phyloP scores from a whole-genome alignment of 1,140 invertebrate species.

The Megalopta genalis region DNA sequence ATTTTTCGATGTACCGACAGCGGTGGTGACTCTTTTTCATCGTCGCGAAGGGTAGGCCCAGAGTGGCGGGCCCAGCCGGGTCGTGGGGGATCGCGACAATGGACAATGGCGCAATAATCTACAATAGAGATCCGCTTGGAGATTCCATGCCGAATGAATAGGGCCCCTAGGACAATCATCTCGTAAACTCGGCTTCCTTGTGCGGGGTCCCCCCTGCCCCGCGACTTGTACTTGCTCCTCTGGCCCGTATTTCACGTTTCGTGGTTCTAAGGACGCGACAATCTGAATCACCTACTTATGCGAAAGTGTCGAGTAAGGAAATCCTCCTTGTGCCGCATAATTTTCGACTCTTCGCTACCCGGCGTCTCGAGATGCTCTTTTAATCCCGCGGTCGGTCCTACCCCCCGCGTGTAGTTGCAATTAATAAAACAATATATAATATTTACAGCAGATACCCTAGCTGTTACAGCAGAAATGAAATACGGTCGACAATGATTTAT shows the following conservation, averaged over 20 bases:
- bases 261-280: conserved; percentile 33
- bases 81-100: conserved; percentile 62
- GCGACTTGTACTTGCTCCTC: conserved; percentile 33
- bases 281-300: conserved; percentile 58
- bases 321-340: conserved; percentile 9
- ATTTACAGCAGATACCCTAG: too few species aligned
- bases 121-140: conserved; percentile 71
- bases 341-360: conserved; percentile 19
- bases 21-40: conserved; percentile 30
- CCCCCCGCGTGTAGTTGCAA: too few species aligned
- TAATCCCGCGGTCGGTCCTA: not conserved
- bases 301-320: conserved; percentile 49
- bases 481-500: too few species aligned
- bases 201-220: conserved; percentile 38
- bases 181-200: conserved; percentile 71
- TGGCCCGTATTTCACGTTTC: conserved; percentile 57
- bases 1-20: conserved; percentile 10
- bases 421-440: not conserved
- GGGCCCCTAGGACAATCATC: conserved; percentile 71
- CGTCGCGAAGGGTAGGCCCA: conserved; percentile 35
- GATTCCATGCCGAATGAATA: conserved; percentile 70
- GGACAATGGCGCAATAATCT: conserved; percentile 73
- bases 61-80: conserved; percentile 31
- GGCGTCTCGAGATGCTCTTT: too few species aligned
- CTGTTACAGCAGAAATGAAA: too few species aligned